These are phyloP conservation scores for Hyperoplus immaculatus DNA, from an alignment of 2,797 vertebrate species.

Conservation along the genomic window DNA sequence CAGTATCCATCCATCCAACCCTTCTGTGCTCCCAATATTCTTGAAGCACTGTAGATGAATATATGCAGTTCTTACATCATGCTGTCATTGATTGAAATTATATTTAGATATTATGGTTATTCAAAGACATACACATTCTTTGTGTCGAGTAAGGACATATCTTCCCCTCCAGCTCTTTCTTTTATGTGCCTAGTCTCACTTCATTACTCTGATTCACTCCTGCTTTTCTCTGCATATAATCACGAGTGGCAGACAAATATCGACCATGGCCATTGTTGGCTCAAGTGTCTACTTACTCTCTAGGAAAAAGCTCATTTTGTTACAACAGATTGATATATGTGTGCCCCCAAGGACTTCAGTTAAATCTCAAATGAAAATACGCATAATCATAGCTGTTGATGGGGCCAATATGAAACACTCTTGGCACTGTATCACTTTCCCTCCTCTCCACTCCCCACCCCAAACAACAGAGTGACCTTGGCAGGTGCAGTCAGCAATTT, in stretches of 20 bases:
- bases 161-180: not conserved
- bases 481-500: constrained; percentile 38
- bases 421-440: not conserved
- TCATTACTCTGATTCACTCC: constrained; percentile 2
- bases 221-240: constrained; percentile 47
- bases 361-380: constrained; percentile 69
- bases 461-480: constrained; percentile 63
- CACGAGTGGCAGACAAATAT: constrained; percentile 61
- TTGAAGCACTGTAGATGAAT: constrained; percentile 32
- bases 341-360: constrained; percentile 66
- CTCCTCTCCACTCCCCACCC: constrained; percentile 9
- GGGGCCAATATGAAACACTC: constrained; percentile 2
- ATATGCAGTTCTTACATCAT: constrained; percentile 21
- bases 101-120: constrained; percentile 8
- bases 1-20: constrained; percentile 55
- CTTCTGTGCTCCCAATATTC: constrained; percentile 39
- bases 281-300: constrained; percentile 64
- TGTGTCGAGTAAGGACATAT: constrained; percentile 2
- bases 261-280: constrained; percentile 62
- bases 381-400: constrained; percentile 60
- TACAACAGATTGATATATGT: constrained; percentile 68
- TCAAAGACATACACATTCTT: constrained; percentile 6
- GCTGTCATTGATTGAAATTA: constrained; percentile 19
- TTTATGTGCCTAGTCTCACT: not conserved
- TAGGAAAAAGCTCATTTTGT: constrained; percentile 74